A percentile compares a stretch with the other conserved stretches of the same genome.
These are phyloP conservation scores for Tetheella fluctuosa DNA, from an alignment of 2,888 invertebrate genomes.

Conservation along the genomic window DNA sequence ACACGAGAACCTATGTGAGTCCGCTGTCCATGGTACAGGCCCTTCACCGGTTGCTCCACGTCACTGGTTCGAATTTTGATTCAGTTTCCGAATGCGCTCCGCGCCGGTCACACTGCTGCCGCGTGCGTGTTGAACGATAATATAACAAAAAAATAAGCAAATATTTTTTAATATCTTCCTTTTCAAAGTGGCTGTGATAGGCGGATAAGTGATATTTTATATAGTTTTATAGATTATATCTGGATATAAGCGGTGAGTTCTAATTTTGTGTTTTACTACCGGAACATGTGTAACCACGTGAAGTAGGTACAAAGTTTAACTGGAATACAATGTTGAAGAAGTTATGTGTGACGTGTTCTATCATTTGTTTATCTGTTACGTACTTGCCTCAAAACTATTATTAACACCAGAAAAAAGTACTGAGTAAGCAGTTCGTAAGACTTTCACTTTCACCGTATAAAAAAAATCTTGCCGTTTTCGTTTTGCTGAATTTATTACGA, in stretches of 20 bases:
- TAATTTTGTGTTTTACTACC: slow-evolving; percentile 21
- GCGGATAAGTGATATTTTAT: slow-evolving; percentile 58
- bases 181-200: slow-evolving; percentile 61
- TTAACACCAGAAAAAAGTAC: no score
- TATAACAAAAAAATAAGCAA: slow-evolving; percentile 28
- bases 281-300: slow-evolving; percentile 34
- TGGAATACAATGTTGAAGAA: slow-evolving; percentile 22
- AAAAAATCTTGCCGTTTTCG: not conserved
- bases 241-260: slow-evolving; percentile 50
- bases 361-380: not conserved
- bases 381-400: not conserved
- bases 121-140: slow-evolving; percentile 31
- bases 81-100: slow-evolving; percentile 58
- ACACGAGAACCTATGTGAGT: slow-evolving; percentile 28
- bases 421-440: not conserved
- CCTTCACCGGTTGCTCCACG: slow-evolving; percentile 37
- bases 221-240: slow-evolving; percentile 40
- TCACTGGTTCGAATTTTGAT: slow-evolving; percentile 32
- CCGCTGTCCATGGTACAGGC: slow-evolving; percentile 36
- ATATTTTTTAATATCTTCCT: slow-evolving; percentile 36
- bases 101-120: slow-evolving; percentile 47
- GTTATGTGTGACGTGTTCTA: not conserved
- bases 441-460: slow-evolving; percentile 1
- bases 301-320: slow-evolving; percentile 35
- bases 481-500: not conserved